phyloP scores from a whole-genome alignment of 2,797 vertebrate genomes.

The Sebastolobus altivelis region DNA sequence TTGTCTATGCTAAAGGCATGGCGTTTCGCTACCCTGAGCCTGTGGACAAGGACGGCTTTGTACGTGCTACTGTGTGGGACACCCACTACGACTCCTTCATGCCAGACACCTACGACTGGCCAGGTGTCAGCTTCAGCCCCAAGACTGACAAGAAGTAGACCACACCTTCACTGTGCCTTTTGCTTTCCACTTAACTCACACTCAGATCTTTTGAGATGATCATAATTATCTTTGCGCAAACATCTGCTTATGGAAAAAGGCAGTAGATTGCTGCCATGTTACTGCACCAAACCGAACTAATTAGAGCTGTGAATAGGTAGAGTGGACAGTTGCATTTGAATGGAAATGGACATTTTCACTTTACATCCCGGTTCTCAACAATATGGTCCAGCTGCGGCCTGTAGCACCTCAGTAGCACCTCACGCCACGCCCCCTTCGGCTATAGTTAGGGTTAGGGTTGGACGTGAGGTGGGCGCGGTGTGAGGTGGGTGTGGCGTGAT shows the following conservation, averaged over 20 bases:
- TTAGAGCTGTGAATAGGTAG: constrained; percentile 30
- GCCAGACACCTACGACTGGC: constrained; percentile 95
- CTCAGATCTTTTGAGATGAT: constrained; percentile 21
- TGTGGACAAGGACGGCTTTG: constrained; percentile 88
- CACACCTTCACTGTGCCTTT: constrained; percentile 20
- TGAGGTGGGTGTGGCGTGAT: too few relatives aligned
- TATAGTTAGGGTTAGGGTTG: too few relatives aligned
- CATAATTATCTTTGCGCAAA: constrained; percentile 22
- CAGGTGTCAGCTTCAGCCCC: constrained; percentile 83
- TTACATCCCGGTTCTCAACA: not conserved
- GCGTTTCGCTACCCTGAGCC: constrained; percentile 97
- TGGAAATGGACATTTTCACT: not conserved
- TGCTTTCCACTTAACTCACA: constrained; percentile 15
- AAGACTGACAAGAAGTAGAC: constrained; percentile 71
- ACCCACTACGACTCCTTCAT: constrained; percentile 94
- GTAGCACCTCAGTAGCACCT: too few relatives aligned
- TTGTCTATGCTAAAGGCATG: constrained; percentile 94
- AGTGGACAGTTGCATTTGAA: constrained; percentile 14
- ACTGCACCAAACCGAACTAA: constrained; percentile 12
- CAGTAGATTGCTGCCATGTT: not conserved
- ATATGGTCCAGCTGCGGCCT: too few relatives aligned
- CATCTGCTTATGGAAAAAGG: not conserved
- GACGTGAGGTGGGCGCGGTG: too few relatives aligned
- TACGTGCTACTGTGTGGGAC: constrained; percentile 90
- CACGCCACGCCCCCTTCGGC: too few relatives aligned